Conservation (phyloP, 2,888 invertebrate species). For the Dryadula phaetusa region DNA sequence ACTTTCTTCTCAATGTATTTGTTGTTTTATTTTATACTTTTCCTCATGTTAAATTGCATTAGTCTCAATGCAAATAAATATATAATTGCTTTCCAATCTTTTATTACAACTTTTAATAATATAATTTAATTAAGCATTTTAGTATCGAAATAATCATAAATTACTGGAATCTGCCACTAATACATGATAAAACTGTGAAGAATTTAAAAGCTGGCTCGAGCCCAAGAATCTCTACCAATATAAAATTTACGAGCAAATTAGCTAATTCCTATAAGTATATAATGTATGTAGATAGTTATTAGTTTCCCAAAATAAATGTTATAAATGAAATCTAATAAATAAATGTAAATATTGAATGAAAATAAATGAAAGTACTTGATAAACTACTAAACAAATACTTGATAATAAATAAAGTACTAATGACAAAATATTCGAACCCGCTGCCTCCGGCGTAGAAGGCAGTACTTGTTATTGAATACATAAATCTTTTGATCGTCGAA, state of each 20-base stretch:
- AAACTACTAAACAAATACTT: too few relatives aligned
- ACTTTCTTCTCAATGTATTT: too few relatives aligned
- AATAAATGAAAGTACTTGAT: too few relatives aligned
- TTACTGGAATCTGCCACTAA: conserved; percentile 18
- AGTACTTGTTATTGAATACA: conserved; percentile 2
- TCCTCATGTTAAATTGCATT: too few relatives aligned
- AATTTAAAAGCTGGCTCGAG: conserved; percentile 33
- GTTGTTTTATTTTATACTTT: too few relatives aligned
- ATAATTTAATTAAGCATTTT: conserved; percentile 12
- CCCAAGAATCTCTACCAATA: conserved; percentile 41
- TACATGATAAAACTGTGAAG: conserved; percentile 29
- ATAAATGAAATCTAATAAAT: too few relatives aligned
- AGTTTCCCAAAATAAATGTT: background rate
- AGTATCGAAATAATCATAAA: conserved; percentile 32
- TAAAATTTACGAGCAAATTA: conserved; percentile 41
- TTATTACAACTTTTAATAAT: background rate
- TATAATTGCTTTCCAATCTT: background rate
- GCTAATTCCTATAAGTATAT: conserved; percentile 23
- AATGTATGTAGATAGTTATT: conserved; percentile 1
- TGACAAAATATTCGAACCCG: background rate
- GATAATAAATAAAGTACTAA: too few relatives aligned
- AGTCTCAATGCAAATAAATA: background rate
- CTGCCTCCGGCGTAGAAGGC: background rate
- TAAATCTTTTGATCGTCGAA: conserved; percentile 21
- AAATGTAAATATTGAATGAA: too few relatives aligned